Evolutionary conservation across 2,113 vertebrate species (phyloP).

Genomic region (Alaudala cheleensis): DNA sequence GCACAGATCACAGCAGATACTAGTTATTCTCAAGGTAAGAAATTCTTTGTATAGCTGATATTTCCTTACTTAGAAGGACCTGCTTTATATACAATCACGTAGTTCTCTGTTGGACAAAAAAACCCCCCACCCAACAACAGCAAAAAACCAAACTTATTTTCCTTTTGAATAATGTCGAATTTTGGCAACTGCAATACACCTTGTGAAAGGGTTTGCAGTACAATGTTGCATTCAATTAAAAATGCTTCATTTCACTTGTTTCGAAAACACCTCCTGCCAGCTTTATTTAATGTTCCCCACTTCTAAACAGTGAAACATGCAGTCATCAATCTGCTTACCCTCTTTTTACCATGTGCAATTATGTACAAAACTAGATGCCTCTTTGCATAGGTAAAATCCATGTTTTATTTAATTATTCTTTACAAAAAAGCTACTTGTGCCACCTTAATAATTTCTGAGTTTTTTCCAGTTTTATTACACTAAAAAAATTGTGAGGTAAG

Average conservation of each 20-base stretch:
- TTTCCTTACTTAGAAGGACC: background rate
- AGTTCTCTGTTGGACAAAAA: background rate
- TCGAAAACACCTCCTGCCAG: background rate
- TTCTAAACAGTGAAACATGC: background rate
- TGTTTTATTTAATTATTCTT: background rate
- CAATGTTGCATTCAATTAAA: background rate
- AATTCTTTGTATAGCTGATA: background rate
- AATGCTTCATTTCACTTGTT: fast-evolving
- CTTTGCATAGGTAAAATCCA: background rate
- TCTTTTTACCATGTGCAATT: background rate
- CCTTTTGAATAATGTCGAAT: background rate
- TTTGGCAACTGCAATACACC: background rate
- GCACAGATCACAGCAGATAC: background rate
- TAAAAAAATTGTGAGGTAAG: background rate
- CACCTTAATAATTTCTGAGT: background rate
- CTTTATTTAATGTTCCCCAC: background rate
- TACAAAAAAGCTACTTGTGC: background rate
- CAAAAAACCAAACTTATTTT: background rate
- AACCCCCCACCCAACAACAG: background rate
- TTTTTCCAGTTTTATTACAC: background rate
- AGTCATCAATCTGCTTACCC: background rate
- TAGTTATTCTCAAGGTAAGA: background rate
- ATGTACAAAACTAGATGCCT: background rate
- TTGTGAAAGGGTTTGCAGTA: fast-evolving
- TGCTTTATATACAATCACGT: background rate